Evolutionary conservation across 2,797 vertebrate genomes (phyloP).

Genomic region (Poeciliopsis gracilis): DNA sequence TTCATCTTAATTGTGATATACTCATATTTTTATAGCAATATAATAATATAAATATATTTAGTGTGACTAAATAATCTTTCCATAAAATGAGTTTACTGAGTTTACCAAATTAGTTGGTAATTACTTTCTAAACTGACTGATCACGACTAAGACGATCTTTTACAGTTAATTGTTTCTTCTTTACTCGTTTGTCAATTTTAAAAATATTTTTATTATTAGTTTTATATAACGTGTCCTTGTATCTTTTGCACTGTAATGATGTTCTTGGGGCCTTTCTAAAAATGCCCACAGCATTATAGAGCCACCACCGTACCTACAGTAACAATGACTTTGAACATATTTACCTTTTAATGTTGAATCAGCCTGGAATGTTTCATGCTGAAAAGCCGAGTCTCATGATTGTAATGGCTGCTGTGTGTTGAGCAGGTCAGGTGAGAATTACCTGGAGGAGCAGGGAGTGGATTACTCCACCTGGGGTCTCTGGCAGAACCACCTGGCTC

Average conservation of each 20-base stretch:
- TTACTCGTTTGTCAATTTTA: no score
- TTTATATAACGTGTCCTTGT: not conserved
- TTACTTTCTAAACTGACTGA: no score
- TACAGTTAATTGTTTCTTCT: no score
- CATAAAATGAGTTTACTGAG: no score
- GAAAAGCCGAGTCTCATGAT: not conserved
- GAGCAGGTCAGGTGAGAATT: slow-evolving; percentile 79
- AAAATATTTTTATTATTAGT: no score
- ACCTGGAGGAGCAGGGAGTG: slow-evolving; percentile 84
- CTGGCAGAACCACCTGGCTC: slow-evolving; percentile 89
- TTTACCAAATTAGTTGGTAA: no score
- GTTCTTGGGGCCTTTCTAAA: not conserved
- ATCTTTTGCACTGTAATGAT: not conserved
- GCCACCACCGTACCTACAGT: not conserved
- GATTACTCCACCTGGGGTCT: slow-evolving; percentile 84
- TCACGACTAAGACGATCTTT: no score
- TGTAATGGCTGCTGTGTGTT: not conserved
- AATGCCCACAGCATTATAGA: not conserved
- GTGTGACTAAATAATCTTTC: no score
- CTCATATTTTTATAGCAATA: no score
- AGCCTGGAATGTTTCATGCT: no score
- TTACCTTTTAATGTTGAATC: not conserved
- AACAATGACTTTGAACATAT: not conserved
- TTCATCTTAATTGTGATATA: no score
- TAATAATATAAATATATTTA: no score